Evolutionary conservation across 2,797 vertebrate species (phyloP).

Genomic region (Sebastes hopkinsi): DNA sequence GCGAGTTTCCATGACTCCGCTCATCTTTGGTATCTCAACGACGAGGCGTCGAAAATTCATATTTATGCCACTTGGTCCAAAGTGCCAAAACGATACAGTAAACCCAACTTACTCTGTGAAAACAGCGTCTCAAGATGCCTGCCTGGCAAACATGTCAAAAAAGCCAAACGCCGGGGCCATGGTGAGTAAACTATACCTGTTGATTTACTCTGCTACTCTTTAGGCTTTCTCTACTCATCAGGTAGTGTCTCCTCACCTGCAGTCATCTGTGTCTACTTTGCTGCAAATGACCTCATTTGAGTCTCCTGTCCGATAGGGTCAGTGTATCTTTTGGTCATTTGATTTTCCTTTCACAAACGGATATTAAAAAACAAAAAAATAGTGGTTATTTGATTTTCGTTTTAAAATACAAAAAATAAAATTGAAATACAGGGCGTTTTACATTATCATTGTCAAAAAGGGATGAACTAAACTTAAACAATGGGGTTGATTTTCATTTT

Average conservation of each 20-base stretch:
- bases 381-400: too few species aligned
- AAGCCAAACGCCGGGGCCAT: constrained; percentile 11
- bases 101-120: constrained; percentile 10
- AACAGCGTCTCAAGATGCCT: constrained; percentile 11
- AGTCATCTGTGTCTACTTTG: not conserved
- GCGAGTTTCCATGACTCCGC: constrained; percentile 12
- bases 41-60: constrained; percentile 26
- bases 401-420: too few species aligned
- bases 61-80: constrained; percentile 63
- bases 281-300: not conserved
- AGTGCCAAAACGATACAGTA: constrained; percentile 18
- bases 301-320: not conserved
- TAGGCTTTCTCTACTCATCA: too few species aligned
- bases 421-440: too few species aligned
- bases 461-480: too few species aligned
- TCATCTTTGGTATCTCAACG: constrained; percentile 33
- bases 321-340: too few species aligned
- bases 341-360: too few species aligned
- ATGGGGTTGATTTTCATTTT: too few species aligned
- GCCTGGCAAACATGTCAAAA: not conserved
- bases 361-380: too few species aligned
- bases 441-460: too few species aligned
- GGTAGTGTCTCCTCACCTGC: too few species aligned
- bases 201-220: not conserved
- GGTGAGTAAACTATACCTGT: constrained; percentile 50